These are phyloP conservation scores for Phymanthus crucifer DNA, from an alignment of 92 coral and sea anemone species.

Conservation along the genomic window DNA sequence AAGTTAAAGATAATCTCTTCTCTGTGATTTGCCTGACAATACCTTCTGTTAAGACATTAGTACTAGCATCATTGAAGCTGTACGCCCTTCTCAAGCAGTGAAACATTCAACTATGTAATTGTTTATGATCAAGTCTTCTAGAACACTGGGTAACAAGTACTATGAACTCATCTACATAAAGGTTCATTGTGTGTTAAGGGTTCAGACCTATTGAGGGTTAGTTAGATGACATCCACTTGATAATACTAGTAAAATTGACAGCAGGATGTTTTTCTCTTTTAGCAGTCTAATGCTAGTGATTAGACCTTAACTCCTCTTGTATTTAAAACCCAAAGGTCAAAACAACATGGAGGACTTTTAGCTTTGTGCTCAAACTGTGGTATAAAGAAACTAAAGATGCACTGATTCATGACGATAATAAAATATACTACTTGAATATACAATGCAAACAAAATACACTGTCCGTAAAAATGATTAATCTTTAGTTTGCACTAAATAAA, in stretches of 20 bases:
- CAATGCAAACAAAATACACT: no score
- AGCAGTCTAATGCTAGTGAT: neutral
- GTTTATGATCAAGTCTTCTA: constrained; percentile 23
- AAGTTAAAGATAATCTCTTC: neutral
- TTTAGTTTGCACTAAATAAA: no score
- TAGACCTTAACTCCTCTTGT: neutral
- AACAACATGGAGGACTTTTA: neutral
- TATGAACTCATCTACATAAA: neutral
- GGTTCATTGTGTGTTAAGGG: constrained; percentile 4
- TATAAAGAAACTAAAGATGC: neutral
- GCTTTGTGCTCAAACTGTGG: no score
- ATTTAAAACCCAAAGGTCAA: neutral
- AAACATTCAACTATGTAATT: constrained; percentile 20
- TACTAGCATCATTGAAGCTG: constrained; percentile 10
- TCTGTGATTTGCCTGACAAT: neutral
- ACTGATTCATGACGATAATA: no score
- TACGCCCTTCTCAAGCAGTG: constrained; percentile 27
- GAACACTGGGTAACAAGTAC: constrained; percentile 9
- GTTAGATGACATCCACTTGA: constrained; percentile 5
- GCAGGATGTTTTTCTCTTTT: neutral
- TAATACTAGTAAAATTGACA: neutral
- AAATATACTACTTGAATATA: no score
- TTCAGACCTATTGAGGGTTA: constrained; percentile 4
- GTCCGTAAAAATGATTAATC: no score
- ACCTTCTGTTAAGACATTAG: constrained; percentile 20